Base-by-base conservation (phyloP, 2,797 vertebrate genomes). In the Scarus forsteni region DNA sequence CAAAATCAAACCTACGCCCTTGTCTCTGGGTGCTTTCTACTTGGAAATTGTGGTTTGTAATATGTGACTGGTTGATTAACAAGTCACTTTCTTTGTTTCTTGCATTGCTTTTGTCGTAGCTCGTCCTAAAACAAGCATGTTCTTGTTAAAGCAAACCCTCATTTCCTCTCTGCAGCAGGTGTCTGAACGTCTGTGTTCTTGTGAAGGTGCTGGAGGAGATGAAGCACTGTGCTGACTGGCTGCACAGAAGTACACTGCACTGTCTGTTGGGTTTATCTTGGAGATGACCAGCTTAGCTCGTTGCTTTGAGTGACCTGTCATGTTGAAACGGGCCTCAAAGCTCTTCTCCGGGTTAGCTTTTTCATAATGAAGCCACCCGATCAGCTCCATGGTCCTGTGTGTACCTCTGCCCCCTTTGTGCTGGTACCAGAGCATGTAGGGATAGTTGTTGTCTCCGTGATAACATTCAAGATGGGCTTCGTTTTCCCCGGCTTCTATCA, bases 231-330 rank as follows among this genome's bases (percentile, higher is more conserved):
- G 89, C 16, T n/a, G 0, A 60, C 85, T 87, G 0, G 81, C 86
- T 81, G 92, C 89, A 73, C 92, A 92, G 71, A 88, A 90, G 60
- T 92, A 92, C 44, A 68, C 53, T 10, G 83, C 91, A 0, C 71
- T 77, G 70, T 92, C 85, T 39, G 44, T 36, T 0, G 15, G 4
- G n/a, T 1, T 62, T n/a, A 75, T 12, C 11, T 51, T 44, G 16
- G 70, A 81, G 2, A 91, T 85, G 0, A 55, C 19, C 1, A 92
- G 80, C 7, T 67, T 55, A 2, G 70, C 80, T 44, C 52, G 48
- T 5, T 0, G 3, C 43, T 50, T 79, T 2, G 83, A 39, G 2
- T 86, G 46, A 16, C 89, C 86, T 1, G 70, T 74, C 3, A 88
- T 53, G 13, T 49, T 71, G 48, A 91, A 91, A 16, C 8, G 70